Evolutionary conservation across 2,113 vertebrate species (phyloP), one percentile per base, ranked within the genome.

Genomic region (Gymnarchus niloticus): DNA sequence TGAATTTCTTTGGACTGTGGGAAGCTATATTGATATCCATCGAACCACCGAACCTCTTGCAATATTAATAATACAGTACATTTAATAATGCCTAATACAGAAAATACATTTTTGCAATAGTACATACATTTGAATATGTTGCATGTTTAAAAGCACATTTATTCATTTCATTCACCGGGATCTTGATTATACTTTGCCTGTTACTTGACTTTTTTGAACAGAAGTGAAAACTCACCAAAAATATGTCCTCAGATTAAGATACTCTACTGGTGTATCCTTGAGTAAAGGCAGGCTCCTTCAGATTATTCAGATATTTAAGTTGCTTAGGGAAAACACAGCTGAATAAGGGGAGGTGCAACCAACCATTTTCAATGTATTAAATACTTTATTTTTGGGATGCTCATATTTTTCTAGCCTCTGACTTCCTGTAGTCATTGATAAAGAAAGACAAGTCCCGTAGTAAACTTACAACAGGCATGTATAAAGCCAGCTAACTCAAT

Each of bases 31-130:
- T 2, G 14, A 12, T 6, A 17, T 41, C 65, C 65, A 21, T 17
- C 41, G 65, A 69, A n/a, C 12, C 65, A 19, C 14, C 19, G 28
- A 28, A 14, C 28, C 28, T 12, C 17, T 33, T 69, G 33, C 65
- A 73, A 73, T 73, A 73, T 73, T 73, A 73, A 73, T 41, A 73
- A 73, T 73, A 73, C n/a, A n/a, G n/a, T n/a, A n/a, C 14, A 73
- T 41, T 73, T 73, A 73, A 41, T 73, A 73, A 73, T 73, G 19
- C 33, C 33, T 41, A 41, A 69, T 69, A 19, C 28, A 2, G 28
- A 69, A 73, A 73, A 73, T 69, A 73, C 65, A 73, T 41, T 41
- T 73, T 5, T 73, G 14, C 25, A 41, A 41, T 73, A 41, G 65
- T 41, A 73, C 65, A 73, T 73, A 33, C 65, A 73, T 3, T 69